Percentiles rank a stretch among this genome's conserved stretches.
These are phyloP conservation scores for Nycteola revayana DNA, from an alignment of 2,888 invertebrate genomes.

Conservation along the genomic window DNA sequence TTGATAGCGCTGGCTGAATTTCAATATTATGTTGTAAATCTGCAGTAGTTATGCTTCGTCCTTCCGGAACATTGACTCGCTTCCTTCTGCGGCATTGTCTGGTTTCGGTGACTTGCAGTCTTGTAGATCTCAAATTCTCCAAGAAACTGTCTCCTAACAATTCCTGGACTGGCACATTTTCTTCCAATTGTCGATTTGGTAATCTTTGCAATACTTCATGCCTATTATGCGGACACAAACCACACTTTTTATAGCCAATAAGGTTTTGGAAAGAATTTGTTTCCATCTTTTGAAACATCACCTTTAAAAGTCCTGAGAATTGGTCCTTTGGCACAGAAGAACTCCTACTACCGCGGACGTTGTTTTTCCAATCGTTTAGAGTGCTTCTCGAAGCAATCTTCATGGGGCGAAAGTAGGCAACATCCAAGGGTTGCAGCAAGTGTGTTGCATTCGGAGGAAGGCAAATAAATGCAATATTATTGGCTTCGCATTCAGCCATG, in stretches of 20 bases:
- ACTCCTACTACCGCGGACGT: constrained; percentile 10
- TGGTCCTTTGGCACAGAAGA: constrained; percentile 19
- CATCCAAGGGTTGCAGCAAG: constrained; percentile 8
- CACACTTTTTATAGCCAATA: constrained; percentile 23
- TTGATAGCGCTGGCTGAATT: not conserved
- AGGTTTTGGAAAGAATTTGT: constrained; percentile 19
- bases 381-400: constrained; percentile 8
- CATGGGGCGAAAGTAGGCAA: constrained; percentile 11
- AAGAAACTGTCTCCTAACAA: constrained; percentile 7
- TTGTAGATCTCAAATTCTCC: constrained; percentile 17
- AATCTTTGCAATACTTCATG: constrained; percentile 8
- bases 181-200: constrained; percentile 7
- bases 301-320: constrained; percentile 22
- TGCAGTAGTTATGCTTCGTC: constrained; percentile 16
- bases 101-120: constrained; percentile 16
- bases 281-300: constrained; percentile 21
- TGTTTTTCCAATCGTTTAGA: constrained; percentile 8
- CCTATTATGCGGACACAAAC: constrained; percentile 10
- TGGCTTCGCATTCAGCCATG: constrained; percentile 4
- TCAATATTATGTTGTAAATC: constrained; percentile 8
- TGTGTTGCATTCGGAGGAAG: constrained; percentile 9
- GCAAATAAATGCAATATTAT: constrained; percentile 8
- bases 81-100: constrained; percentile 15
- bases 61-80: constrained; percentile 18
- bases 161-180: constrained; percentile 7